Percentiles rank a stretch among this genome's conserved stretches.
Evolutionary conservation across 2,113 vertebrate genomes (phyloP).

Genomic region (Campylomormyrus numenius): DNA sequence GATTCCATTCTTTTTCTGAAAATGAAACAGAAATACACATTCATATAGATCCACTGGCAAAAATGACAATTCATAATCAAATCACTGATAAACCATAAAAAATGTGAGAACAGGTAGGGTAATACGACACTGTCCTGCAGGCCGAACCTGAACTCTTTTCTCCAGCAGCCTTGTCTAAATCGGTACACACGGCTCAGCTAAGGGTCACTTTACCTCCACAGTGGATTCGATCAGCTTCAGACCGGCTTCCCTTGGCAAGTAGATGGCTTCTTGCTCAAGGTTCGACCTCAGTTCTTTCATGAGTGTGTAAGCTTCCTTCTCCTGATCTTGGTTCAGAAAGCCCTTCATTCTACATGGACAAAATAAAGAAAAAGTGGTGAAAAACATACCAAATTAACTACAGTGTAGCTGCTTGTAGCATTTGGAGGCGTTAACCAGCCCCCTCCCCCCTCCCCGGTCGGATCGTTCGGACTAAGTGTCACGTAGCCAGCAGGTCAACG

Average conservation of each 20-base stretch:
- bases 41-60: neutral
- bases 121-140: neutral
- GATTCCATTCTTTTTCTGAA: slow-evolving; percentile 71
- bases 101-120: neutral
- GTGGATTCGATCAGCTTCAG: slow-evolving; percentile 77
- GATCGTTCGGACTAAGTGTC: neutral
- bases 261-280: slow-evolving; percentile 75
- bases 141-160: neutral
- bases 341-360: slow-evolving; percentile 49
- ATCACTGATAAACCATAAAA: neutral
- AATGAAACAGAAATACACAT: neutral
- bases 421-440: slow-evolving; percentile 39
- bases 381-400: neutral
- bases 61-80: neutral
- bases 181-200: neutral
- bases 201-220: slow-evolving; percentile 60
- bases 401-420: neutral
- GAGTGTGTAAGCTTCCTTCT: slow-evolving; percentile 73
- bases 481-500: neutral
- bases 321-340: slow-evolving; percentile 45
- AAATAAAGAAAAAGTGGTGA: neutral
- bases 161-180: slow-evolving; percentile 16
- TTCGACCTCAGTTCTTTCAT: slow-evolving; percentile 81
- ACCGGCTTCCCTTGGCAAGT: slow-evolving; percentile 79
- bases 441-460: slow-evolving; percentile 41